phyloP scores from a whole-genome alignment of 2,797 vertebrate genomes.

The Tarsius wallacei region DNA sequence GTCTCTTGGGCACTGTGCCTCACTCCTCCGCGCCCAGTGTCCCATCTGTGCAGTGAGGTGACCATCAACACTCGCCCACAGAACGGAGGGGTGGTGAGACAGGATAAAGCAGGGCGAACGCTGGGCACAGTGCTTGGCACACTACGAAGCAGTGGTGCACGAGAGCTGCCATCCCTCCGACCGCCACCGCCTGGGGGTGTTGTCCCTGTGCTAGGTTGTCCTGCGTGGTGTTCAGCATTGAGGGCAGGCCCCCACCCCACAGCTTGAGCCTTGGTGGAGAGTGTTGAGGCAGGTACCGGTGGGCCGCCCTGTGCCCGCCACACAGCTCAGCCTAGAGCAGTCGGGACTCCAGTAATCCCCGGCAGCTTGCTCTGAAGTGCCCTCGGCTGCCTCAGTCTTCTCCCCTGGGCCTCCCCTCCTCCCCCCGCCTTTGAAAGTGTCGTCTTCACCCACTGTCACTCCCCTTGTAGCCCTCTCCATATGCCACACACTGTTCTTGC shows the following conservation, averaged over 20 bases:
- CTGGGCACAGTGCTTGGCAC: not conserved
- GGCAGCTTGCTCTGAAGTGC: not conserved
- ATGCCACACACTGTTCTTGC: not conserved
- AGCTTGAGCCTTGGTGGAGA: not conserved
- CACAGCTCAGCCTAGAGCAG: not conserved
- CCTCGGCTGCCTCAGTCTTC: not conserved
- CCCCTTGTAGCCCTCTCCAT: not conserved
- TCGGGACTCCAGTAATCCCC: too few relatives aligned
- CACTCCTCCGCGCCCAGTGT: not conserved
- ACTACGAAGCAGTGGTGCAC: not conserved
- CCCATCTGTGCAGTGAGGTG: not conserved
- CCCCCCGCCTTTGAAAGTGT: not conserved
- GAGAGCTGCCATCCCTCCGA: not conserved
- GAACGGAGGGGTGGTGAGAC: not conserved
- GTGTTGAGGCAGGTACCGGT: too few relatives aligned
- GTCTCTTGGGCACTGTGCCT: too few relatives aligned
- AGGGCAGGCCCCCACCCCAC: not conserved
- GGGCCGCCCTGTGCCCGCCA: too few relatives aligned
- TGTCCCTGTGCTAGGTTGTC: not conserved
- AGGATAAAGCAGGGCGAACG: not conserved
- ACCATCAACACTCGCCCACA: not conserved
- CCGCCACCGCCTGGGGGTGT: accelerated
- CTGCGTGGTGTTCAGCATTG: not conserved
- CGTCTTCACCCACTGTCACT: not conserved
- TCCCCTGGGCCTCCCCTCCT: not conserved